Percentiles rank a stretch among this genome's conserved stretches.
phyloP scores from a whole-genome alignment of 2,797 vertebrate genomes.

The Acipenser transmontanus region DNA sequence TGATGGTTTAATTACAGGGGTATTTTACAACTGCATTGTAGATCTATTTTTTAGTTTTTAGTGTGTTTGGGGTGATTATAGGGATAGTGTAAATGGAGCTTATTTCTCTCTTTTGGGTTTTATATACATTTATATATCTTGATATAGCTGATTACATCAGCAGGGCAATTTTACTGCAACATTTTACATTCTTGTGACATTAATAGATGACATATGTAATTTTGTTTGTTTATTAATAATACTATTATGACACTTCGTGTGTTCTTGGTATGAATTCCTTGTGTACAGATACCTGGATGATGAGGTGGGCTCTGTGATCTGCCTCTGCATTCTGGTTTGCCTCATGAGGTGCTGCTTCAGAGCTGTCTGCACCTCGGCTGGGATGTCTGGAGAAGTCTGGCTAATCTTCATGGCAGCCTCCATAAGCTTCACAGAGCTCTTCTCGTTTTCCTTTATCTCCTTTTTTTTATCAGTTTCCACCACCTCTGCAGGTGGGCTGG shows the following conservation, averaged over 20 bases:
- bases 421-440: conserved; percentile 64
- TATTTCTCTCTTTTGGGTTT: no score
- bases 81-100: conserved; percentile 25
- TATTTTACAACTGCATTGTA: conserved; percentile 51
- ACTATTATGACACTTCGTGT: no score
- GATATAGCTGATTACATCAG: no score
- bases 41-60: conserved; percentile 30
- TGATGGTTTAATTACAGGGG: conserved; percentile 79
- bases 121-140: no score
- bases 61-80: conserved; percentile 45
- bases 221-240: no score
- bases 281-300: conserved; percentile 76
- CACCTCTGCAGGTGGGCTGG: conserved; percentile 58
- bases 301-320: conserved; percentile 91
- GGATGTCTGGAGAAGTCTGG: conserved; percentile 96
- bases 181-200: no score
- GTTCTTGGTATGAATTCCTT: no score
- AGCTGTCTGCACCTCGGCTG: conserved; percentile 88
- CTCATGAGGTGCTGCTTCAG: conserved; percentile 80
- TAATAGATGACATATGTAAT: no score
- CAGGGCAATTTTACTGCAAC: no score
- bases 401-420: conserved; percentile 97
- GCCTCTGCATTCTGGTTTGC: conserved; percentile 88
- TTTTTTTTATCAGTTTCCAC: conserved; percentile 73
- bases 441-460: conserved; percentile 67